phyloP scores from a whole-genome alignment of 1,140 invertebrate genomes.

The Asbolus verrucosus region DNA sequence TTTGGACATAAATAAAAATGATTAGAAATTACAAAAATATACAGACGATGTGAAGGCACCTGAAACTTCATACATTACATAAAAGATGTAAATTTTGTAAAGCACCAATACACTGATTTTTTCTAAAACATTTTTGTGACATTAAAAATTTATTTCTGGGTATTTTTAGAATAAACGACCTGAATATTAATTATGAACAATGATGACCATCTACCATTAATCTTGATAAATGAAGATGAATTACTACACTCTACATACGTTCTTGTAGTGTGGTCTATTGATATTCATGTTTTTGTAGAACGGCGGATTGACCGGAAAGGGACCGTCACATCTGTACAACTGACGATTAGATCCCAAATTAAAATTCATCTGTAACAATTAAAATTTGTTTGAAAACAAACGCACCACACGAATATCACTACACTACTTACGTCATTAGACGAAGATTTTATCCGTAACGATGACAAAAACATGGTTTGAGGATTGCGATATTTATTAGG shows the following conservation, averaged over 20 bases:
- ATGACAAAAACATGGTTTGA: conserved; percentile 51
- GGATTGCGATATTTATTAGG: conserved; percentile 56
- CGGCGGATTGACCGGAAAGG: conserved; percentile 56
- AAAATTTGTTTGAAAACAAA: conserved; percentile 13
- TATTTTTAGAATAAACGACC: not conserved
- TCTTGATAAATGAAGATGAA: conserved; percentile 49
- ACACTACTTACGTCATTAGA: conserved; percentile 61
- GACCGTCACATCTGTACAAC: conserved; percentile 57
- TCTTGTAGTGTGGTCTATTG: conserved; percentile 62
- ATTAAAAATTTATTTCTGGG: conserved; percentile 32
- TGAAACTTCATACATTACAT: conserved; percentile 43
- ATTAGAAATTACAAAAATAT: conserved; percentile 46
- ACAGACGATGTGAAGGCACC: conserved; percentile 50
- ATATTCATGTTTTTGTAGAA: conserved; percentile 63
- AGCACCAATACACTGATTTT: conserved; percentile 15
- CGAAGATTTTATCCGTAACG: conserved; percentile 57
- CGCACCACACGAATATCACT: too few species aligned
- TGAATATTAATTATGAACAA: conserved; percentile 47
- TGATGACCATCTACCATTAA: conserved; percentile 61
- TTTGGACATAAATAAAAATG: conserved; percentile 48
- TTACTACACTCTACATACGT: conserved; percentile 62
- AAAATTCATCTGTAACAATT: conserved; percentile 59
- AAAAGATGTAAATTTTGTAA: conserved; percentile 40
- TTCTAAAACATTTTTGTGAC: conserved; percentile 42
- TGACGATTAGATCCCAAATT: conserved; percentile 60